Base-by-base conservation (phyloP, 1,140 invertebrate species). In the Eciton burchellii region DNA sequence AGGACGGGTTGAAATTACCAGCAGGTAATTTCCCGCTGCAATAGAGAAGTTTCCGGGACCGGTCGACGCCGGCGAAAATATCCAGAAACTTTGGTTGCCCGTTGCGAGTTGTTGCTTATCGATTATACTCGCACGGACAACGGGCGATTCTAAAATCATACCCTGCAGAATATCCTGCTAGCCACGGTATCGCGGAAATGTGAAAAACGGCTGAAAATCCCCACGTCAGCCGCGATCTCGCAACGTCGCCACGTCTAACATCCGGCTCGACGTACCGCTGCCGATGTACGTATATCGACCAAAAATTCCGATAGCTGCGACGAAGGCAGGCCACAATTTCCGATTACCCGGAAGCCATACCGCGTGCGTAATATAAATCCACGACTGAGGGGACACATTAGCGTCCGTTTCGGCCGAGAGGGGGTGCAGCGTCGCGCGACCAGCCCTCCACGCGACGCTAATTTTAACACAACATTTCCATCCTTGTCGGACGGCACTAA, bases 301-400 rank as follows among this genome's bases (percentile, higher is more conserved):
- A 79, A 79, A 79, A 79, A 79, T 79, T 79, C 74, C 74, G 74
- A 79, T 79, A 70, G 74, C 74, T 29, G 65, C 73, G 73, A 65
- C 63, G 74, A 56, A 79, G 74, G 63, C 74, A 79, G 63, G 63
- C 74, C 74, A 79, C 74, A 79, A 79, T 79, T 79, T 79, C 74
- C 74, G 74, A 79, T 79, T 79, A 79, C 63, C 63, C 63, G 74
- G 88, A 88, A 87, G 79, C 71, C 79, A 63, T 63, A 70, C 19
- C 72, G 35, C 62, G 66, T 41, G 70, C 52, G 24, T 72, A 77
- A 77, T 72, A 72, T 72, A 82, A 82, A 72, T 82, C 68, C 68
- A 82, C 71, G 52, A 49, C 54, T 72, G 35, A n/a, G 35, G 54
- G 49, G 56, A 76, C 59, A 49, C 71, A 73, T 73, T 76, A 63